Base-by-base conservation (phyloP, 1,140 invertebrate species). In the Tenebrio molitor region DNA sequence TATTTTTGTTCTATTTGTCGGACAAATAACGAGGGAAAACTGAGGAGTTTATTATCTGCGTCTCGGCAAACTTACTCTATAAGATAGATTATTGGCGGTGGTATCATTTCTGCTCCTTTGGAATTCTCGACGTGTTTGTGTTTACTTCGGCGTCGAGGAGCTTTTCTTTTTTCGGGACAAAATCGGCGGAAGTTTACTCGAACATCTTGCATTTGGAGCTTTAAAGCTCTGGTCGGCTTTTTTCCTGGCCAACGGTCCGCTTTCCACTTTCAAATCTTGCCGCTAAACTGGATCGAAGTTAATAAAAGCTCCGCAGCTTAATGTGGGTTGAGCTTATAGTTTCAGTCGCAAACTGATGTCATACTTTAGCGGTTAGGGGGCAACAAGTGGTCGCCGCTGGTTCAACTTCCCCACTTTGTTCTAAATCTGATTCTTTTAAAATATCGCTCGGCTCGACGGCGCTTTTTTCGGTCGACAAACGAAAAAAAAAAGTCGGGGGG, bases 331-430 rank as follows among this genome's bases (percentile, higher is more conserved):
- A 58, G 50, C 50, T 58, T 58, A 58, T 58, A 58, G 50, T 58
- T 58, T 58, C 50, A 58, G 50, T 58, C 50, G 50, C 50, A 58
- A 58, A 58, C 50, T 58, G 50, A 58, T 58, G 50, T 58, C 50
- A 58, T 58, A 58, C 50, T 58, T 58, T 58, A 58, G 50, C 50
- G 50, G 50, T 58, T 58, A 58, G 23, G 50, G 44, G 50, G 50
- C 50, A 58, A 58, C 50, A 58, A 58, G 50, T 58, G 50, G 50
- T 58, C 50, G 50, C 15, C 50, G 50, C 29, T 21, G 46, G 19
- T 46, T 53, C 29, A 53, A 53, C 19, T 53, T 53, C 19, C 46
- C 46, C 21, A 53, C 46, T 53, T 53, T 53, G 46, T 53, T 53
- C 46, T 29, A 29, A 53, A 53, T 53, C 21, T 25, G 46, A 53